Conservation (phyloP, 2,888 invertebrate genomes). For the Sylvicola fuscatus region DNA sequence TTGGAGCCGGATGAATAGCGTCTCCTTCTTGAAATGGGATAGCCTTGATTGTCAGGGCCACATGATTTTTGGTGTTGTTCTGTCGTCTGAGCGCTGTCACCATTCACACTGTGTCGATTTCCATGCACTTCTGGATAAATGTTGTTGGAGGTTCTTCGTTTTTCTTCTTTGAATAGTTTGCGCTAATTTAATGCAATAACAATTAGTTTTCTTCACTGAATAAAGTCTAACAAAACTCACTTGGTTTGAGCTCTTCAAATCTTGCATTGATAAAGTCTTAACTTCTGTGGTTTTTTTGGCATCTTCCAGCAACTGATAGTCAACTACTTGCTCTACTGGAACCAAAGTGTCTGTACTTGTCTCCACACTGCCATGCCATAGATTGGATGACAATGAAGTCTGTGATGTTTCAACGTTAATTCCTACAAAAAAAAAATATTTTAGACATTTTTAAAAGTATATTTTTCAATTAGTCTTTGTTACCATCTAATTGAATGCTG, state of each 20-base stretch:
- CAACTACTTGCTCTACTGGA: conserved; percentile 12
- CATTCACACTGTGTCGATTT: not conserved
- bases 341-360: conserved; percentile 33
- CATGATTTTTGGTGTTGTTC: conserved; percentile 1
- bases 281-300: no score
- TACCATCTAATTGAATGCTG: conserved; percentile 16
- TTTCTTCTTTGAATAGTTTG: no score
- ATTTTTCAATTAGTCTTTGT: conserved; percentile 1
- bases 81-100: conserved; percentile 3
- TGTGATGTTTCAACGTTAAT: conserved; percentile 3
- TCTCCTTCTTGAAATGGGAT: conserved; percentile 10
- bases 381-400: conserved; percentile 8
- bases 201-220: no score
- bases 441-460: not conserved
- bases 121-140: no score
- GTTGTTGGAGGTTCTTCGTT: no score
- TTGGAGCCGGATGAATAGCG: conserved; percentile 19
- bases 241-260: no score
- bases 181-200: no score
- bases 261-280: no score
- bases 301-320: conserved; percentile 8
- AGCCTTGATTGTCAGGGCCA: not conserved
- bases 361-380: conserved; percentile 21
- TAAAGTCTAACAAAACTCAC: no score
- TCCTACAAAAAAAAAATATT: no score